Conservation (phyloP, 1,140 invertebrate species). For the Papilio dardanus region DNA sequence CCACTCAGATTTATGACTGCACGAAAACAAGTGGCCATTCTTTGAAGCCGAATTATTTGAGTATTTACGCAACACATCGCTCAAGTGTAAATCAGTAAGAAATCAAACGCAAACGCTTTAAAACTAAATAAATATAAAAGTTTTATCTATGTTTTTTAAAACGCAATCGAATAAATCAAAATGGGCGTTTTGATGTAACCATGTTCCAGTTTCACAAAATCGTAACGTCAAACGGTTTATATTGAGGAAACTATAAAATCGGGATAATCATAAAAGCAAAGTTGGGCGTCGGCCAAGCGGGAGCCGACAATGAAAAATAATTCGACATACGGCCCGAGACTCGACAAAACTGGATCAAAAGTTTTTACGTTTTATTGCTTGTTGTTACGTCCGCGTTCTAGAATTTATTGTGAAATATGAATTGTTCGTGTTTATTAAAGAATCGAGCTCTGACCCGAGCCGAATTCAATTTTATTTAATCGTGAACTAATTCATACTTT, state of each 20-base stretch:
- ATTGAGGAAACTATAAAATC: conserved; percentile 52
- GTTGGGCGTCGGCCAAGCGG: conserved; percentile 55
- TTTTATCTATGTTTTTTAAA: conserved; percentile 39
- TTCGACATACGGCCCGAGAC: conserved; percentile 60
- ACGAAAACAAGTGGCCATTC: conserved; percentile 17
- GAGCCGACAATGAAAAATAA: conserved; percentile 76
- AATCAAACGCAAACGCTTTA: conserved; percentile 26
- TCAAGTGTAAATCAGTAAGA: not conserved
- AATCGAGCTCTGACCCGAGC: not conserved
- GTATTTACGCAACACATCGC: conserved; percentile 4
- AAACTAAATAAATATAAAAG: conserved; percentile 39
- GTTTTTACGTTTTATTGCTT: conserved; percentile 53
- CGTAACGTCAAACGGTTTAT: conserved; percentile 57
- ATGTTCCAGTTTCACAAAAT: conserved; percentile 51
- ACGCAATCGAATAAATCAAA: conserved; percentile 42
- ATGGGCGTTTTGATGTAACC: conserved; percentile 42
- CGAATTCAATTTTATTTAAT: not conserved
- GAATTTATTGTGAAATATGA: conserved; percentile 38
- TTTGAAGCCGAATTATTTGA: not conserved
- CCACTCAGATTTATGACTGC: conserved; percentile 28
- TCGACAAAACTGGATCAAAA: conserved; percentile 63
- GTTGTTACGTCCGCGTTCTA: conserved; percentile 45
- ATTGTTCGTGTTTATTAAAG: conserved; percentile 30
- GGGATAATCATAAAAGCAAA: conserved; percentile 71
- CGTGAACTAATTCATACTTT: not conserved